Evolutionary conservation across 1,140 invertebrate genomes (phyloP).

Genomic region (Drosophila takahashii): DNA sequence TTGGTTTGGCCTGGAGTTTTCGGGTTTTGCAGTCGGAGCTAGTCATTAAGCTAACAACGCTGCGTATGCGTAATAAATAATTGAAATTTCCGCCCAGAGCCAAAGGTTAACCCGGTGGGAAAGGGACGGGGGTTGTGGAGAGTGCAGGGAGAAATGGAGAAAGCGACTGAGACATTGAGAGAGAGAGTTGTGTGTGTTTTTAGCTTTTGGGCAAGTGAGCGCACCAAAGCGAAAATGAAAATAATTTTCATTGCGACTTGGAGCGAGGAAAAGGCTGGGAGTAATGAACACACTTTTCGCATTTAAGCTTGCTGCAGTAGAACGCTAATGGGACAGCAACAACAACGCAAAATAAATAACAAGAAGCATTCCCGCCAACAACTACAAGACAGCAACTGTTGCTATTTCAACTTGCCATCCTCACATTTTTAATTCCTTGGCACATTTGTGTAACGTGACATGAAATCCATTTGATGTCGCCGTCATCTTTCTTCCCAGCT

Average conservation of each 20-base stretch:
- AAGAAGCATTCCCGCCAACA: conserved; percentile 32
- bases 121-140: conserved; percentile 8
- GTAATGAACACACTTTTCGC: conserved; percentile 83
- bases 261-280: conserved; percentile 4
- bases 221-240: conserved; percentile 78
- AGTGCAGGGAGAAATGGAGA: conserved; percentile 27
- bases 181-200: conserved; percentile 39
- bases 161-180: conserved; percentile 21
- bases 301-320: conserved; percentile 72
- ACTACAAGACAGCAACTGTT: conserved; percentile 68
- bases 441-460: conserved; percentile 83
- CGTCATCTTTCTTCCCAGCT: conserved; percentile 39
- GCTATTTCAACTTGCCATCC: conserved; percentile 60
- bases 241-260: conserved; percentile 74
- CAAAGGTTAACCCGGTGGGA: conserved; percentile 53
- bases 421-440: conserved; percentile 81
- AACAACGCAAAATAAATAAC: conserved; percentile 26
- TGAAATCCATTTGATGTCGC: conserved; percentile 81
- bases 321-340: conserved; percentile 75
- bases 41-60: conserved; percentile 73
- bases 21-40: conserved; percentile 36
- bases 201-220: conserved; percentile 78
- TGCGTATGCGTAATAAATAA: conserved; percentile 79
- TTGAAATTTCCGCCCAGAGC: conserved; percentile 69
- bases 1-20: conserved; percentile 20